Base-by-base conservation (phyloP, 2,113 vertebrate genomes). In the Zingel zingel region DNA sequence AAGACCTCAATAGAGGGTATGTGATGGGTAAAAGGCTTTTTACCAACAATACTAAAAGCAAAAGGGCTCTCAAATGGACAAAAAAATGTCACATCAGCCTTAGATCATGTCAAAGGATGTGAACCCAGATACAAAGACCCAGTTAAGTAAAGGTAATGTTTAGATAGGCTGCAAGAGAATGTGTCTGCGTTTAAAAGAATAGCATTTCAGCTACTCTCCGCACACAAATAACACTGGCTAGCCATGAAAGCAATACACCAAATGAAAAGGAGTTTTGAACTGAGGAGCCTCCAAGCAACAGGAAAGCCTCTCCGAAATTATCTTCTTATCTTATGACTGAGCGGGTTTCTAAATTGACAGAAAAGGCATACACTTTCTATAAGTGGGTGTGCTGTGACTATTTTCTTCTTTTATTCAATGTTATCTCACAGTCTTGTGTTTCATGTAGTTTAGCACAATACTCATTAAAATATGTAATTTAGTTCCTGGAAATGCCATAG, bases 1-100 rank as follows among this genome's bases (percentile, higher is more conserved):
- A 96, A 94, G 94, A 92, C 94, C 94, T 95, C 93, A 91, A 94
- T 91, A 90, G 93, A 94, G 86, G 87, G 91, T 90, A 91, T 85
- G 89, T 88, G 92, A 94, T 90, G 93, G 93, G 91, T 92, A 94
- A 94, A 94, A 92, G 86, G 88, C 79, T 89, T 93, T 94, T 92
- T 83, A 86, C 85, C 87, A 92, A 94, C 93, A 95, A 94, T 93
- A 90, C 92, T 90, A 94, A 93, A 93, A 92, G 94, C 84, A 57
- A 71, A 71, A 71, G 43, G 51, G 84, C 71, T 83, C 84, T 91
- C 79, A 83, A 93, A 93, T 82, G 86, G 91, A 91, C 79, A 86
- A 90, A 91, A 90, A 89, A 92, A 90, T 89, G 93, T 91, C 93
- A 91, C 86, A 92, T 93, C 91, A 82, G 92, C 90, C 93, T 93